Conservation (phyloP, 2,888 invertebrate genomes). For the Heterodera filipjevi region DNA sequence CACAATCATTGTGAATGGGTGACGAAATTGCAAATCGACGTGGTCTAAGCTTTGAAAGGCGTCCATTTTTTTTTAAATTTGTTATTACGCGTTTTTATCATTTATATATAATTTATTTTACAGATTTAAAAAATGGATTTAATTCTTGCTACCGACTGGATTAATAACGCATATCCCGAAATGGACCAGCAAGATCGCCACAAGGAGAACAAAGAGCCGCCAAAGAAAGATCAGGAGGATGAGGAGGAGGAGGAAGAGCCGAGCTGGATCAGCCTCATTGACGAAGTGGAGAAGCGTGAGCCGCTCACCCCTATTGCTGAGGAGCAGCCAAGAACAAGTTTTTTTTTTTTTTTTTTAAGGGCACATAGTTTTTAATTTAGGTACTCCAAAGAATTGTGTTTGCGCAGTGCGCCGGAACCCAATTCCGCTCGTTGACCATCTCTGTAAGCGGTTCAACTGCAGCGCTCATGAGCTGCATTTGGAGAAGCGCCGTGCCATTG, state of each 20-base stretch:
- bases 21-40: not conserved
- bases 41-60: not conserved
- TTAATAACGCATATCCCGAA: not conserved
- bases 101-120: not conserved
- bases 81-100: not conserved
- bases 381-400: no score
- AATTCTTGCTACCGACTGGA: not conserved
- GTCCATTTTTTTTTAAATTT: not conserved
- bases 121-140: not conserved
- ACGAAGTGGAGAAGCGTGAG: not conserved
- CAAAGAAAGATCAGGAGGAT: not conserved
- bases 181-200: not conserved
- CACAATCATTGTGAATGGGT: conserved; percentile 25
- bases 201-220: not conserved
- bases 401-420: not conserved
- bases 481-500: no score
- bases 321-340: no score
- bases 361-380: no score
- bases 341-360: no score
- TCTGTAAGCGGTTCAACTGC: not conserved
- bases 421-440: not conserved
- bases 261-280: not conserved
- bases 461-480: not conserved
- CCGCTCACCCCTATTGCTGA: no score
- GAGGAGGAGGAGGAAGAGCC: not conserved